Conservation (phyloP, 2,113 vertebrate genomes). For the Scatophagus argus region DNA sequence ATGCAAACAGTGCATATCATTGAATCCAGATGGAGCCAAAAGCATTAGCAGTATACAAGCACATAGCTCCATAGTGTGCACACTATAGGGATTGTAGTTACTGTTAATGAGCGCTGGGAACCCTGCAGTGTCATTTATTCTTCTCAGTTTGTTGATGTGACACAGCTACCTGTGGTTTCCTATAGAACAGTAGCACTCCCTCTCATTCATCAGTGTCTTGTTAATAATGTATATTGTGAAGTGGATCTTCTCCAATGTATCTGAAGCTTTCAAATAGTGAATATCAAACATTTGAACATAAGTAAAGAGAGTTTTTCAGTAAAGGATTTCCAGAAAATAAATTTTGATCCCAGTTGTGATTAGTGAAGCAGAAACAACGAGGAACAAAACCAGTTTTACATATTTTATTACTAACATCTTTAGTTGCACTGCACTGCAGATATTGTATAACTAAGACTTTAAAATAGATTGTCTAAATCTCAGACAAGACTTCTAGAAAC, state of each 20-base stretch:
- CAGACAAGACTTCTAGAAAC: not conserved
- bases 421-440: not conserved
- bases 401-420: not conserved
- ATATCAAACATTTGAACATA: not conserved
- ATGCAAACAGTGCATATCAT: conserved; percentile 34
- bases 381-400: not conserved
- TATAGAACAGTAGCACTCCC: not conserved
- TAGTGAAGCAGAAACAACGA: not conserved
- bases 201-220: conserved; percentile 15
- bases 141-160: conserved; percentile 40
- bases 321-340: not conserved
- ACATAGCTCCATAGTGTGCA: not conserved
- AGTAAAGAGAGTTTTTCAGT: not conserved
- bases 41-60: not conserved
- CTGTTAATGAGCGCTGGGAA: conserved; percentile 45
- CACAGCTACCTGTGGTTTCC: conserved; percentile 26
- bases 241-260: not conserved
- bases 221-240: conserved; percentile 25
- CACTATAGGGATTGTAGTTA: conserved; percentile 12
- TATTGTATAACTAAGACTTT: conserved; percentile 9
- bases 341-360: not conserved
- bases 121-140: conserved; percentile 31
- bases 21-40: conserved; percentile 48
- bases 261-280: not conserved
- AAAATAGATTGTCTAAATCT: not conserved